Conservation (phyloP, 92 coral and sea anemone genomes). For the Porites evermanni region DNA sequence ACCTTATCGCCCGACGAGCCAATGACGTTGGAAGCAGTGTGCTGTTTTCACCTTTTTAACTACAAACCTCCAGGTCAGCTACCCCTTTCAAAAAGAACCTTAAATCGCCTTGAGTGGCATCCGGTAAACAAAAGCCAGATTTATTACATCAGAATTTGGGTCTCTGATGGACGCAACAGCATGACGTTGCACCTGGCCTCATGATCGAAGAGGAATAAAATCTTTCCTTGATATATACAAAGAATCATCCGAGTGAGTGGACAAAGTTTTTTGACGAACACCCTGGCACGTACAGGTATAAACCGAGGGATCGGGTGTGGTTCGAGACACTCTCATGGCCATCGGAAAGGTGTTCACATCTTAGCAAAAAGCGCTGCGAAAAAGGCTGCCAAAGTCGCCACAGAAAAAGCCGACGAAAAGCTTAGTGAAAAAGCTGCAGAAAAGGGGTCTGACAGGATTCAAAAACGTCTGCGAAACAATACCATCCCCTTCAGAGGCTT, state of each 20-base stretch:
- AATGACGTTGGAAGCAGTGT: neutral
- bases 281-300: neutral
- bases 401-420: neutral
- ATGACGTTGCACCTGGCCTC: neutral
- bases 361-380: neutral
- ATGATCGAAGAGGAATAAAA: neutral
- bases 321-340: neutral
- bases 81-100: neutral
- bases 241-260: neutral
- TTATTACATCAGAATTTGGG: no score
- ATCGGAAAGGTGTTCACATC: neutral
- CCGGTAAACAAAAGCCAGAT: neutral
- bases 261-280: neutral
- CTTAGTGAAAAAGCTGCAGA: neutral
- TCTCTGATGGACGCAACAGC: neutral
- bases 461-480: no score
- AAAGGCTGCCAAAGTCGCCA: neutral
- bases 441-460: neutral
- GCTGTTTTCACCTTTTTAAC: neutral
- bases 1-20: neutral
- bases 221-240: neutral
- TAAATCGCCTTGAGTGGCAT: neutral
- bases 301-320: neutral
- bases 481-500: neutral
- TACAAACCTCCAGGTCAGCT: neutral